Conservation (phyloP, 2,888 invertebrate genomes). For the Drosophila gaucha region DNA sequence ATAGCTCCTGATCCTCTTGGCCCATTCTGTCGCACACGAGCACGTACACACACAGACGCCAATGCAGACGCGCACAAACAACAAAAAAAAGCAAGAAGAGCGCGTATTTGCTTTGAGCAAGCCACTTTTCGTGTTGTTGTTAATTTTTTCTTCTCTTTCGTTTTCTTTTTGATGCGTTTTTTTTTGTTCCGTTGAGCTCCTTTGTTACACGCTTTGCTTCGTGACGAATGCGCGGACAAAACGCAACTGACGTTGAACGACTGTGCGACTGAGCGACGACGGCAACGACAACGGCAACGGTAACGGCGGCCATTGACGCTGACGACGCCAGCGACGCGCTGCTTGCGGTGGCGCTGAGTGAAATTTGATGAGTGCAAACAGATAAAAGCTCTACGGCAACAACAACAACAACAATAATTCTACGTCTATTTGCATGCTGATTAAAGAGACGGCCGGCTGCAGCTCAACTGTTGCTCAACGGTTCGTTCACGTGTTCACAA, state of each 20-base stretch:
- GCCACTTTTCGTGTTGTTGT: neutral
- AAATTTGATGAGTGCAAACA: slow-evolving; percentile 62
- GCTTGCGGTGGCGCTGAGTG: slow-evolving; percentile 47
- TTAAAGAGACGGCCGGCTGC: slow-evolving; percentile 21
- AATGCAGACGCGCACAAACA: neutral
- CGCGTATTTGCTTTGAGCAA: slow-evolving; percentile 9
- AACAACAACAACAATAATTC: slow-evolving; percentile 24
- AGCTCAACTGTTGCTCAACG: slow-evolving; percentile 14
- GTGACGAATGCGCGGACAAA: slow-evolving; percentile 71
- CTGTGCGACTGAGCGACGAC: slow-evolving; percentile 22
- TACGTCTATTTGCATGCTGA: slow-evolving; percentile 55
- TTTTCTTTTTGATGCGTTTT: neutral
- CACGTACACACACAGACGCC: slow-evolving; percentile 8
- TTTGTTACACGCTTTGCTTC: slow-evolving; percentile 31
- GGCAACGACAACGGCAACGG: slow-evolving; percentile 15
- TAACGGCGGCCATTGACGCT: slow-evolving; percentile 49
- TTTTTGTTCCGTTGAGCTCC: neutral
- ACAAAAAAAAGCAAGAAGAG: neutral
- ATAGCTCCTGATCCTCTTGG: slow-evolving; percentile 82
- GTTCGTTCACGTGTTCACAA: neutral
- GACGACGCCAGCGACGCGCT: slow-evolving; percentile 21
- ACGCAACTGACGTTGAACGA: slow-evolving; percentile 66
- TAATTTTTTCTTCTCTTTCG: slow-evolving; percentile 1
- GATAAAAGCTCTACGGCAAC: slow-evolving; percentile 38
- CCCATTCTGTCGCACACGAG: slow-evolving; percentile 63